phyloP scores from a whole-genome alignment of 2,888 invertebrate species.

The Cerastis rubricosa region DNA sequence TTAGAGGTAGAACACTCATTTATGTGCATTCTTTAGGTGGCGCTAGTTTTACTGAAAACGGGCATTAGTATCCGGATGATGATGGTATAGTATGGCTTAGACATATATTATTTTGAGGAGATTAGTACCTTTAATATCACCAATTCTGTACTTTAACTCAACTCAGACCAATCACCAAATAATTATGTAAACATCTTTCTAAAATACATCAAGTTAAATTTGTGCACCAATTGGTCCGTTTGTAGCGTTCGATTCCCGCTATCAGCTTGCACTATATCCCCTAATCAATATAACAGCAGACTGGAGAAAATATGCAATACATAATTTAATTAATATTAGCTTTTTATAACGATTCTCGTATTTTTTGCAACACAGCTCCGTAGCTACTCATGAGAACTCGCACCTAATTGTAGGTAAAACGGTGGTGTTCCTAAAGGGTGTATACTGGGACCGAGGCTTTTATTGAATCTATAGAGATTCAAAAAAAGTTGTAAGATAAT shows the following conservation, averaged over 20 bases:
- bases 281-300: conserved; percentile 54
- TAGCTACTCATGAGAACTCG: conserved; percentile 51
- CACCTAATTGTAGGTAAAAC: conserved; percentile 15
- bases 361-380: conserved; percentile 37
- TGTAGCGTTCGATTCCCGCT: conserved; percentile 34
- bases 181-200: not conserved
- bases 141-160: not conserved
- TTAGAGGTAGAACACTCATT: not conserved
- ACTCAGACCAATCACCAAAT: not conserved
- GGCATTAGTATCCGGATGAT: not conserved
- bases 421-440: conserved; percentile 9
- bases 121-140: not conserved
- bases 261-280: conserved; percentile 45
- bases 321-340: conserved; percentile 70
- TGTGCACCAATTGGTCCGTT: no score
- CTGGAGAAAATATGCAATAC: conserved; percentile 70
- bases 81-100: not conserved
- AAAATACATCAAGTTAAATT: not conserved
- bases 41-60: not conserved
- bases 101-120: not conserved
- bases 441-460: conserved; percentile 21
- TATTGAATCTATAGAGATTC: not conserved
- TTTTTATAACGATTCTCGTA: conserved; percentile 57
- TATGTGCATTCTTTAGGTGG: not conserved
- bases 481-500: not conserved